phyloP scores from a whole-genome alignment of 2,797 vertebrate species.

The Paguma larvata region DNA sequence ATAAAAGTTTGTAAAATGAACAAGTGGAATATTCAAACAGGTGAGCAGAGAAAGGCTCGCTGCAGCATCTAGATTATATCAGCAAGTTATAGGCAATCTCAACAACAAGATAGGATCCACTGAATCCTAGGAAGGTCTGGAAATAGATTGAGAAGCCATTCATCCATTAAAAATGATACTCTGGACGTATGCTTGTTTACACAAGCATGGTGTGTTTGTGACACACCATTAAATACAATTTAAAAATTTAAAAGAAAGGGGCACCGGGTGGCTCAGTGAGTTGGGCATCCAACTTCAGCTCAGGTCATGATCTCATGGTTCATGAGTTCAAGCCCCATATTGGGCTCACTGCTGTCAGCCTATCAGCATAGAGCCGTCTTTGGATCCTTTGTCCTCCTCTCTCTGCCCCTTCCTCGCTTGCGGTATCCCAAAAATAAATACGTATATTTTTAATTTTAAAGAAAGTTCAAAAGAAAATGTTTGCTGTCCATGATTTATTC shows the following conservation, averaged over 20 bases:
- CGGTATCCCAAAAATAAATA: background rate
- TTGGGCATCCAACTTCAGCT: no score
- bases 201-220: background rate
- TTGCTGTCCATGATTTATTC: background rate
- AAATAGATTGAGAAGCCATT: background rate
- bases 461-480: background rate
- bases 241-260: background rate
- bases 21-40: background rate
- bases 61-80: accelerated
- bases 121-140: background rate
- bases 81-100: no score
- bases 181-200: background rate
- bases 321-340: no score
- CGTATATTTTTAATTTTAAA: background rate
- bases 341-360: no score
- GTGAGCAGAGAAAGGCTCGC: background rate
- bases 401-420: no score
- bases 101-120: no score
- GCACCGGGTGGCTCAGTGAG: no score
- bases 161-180: no score
- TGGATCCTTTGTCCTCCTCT: no score
- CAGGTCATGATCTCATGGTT: no score
- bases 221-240: background rate
- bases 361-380: no score
- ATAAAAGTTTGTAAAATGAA: background rate